These are phyloP conservation scores for Daboia siamensis DNA, from an alignment of 2,113 vertebrate species.

Conservation along the genomic window DNA sequence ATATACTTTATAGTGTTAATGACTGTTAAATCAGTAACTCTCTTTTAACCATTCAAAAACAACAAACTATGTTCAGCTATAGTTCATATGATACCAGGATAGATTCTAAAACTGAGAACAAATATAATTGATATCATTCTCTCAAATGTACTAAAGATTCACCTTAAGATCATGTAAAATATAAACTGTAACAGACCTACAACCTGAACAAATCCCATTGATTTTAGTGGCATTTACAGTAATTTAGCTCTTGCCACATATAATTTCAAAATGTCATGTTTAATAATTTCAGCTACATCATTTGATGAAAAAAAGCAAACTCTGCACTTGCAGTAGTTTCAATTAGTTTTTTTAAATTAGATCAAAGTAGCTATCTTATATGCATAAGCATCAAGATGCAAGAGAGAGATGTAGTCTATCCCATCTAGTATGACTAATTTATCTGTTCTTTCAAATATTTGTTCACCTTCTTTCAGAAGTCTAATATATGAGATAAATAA, in stretches of 20 bases:
- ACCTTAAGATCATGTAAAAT: background rate
- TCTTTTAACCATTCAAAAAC: background rate
- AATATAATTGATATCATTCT: constrained; percentile 18
- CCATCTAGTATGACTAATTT: background rate
- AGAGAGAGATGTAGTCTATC: background rate
- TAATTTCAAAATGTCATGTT: background rate
- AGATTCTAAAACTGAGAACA: constrained; percentile 18
- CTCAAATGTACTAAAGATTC: constrained; percentile 3
- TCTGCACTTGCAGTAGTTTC: background rate
- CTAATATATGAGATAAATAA: background rate
- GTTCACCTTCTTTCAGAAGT: background rate
- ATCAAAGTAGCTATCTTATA: background rate
- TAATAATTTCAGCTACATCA: background rate
- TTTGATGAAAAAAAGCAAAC: background rate
- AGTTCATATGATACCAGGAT: background rate
- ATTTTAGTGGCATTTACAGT: constrained; percentile 1
- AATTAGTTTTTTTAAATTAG: background rate
- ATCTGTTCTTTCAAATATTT: background rate
- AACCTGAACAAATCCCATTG: background rate
- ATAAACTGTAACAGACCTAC: background rate
- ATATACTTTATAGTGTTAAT: background rate
- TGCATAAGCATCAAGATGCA: background rate
- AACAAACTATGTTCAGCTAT: background rate
- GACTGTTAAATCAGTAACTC: background rate
- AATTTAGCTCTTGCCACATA: background rate